phyloP scores from a whole-genome alignment of 2,113 vertebrate species.

The Acrocephalus arundinaceus region DNA sequence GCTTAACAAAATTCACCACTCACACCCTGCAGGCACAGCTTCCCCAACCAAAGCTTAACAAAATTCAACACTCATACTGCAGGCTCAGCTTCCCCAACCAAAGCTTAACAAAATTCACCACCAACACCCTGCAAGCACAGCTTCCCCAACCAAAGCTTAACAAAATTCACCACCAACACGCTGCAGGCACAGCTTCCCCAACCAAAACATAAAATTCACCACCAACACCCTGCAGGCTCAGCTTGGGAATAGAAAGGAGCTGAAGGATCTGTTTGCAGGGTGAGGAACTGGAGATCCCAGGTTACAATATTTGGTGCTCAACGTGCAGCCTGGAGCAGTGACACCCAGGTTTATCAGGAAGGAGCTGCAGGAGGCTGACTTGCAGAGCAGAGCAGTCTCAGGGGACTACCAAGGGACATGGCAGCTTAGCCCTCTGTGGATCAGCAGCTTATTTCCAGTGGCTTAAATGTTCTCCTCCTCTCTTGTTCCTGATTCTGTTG shows the following conservation, averaged over 20 bases:
- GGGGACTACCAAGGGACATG: background rate
- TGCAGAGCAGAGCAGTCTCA: background rate
- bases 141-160: no score
- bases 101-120: fast-evolving
- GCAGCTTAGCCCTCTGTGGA: conserved; percentile 16
- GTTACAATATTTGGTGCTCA: fast-evolving
- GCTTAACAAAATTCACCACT: fast-evolving
- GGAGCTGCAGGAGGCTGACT: background rate
- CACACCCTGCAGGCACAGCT: no score
- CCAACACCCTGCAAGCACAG: no score
- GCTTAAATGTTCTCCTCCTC: conserved; percentile 15
- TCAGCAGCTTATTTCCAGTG: conserved; percentile 53
- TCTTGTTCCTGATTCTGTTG: background rate
- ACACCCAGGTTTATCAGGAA: background rate
- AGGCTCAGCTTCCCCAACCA: background rate
- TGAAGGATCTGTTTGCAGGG: background rate
- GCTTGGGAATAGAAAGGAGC: background rate
- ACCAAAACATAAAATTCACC: background rate
- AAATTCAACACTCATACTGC: no score
- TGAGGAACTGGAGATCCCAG: background rate
- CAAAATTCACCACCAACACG: no score
- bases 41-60: fast-evolving
- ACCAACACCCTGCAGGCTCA: no score
- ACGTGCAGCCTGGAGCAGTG: background rate
- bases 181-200: background rate